These are phyloP conservation scores for Pangasianodon hypophthalmus DNA, from an alignment of 2,113 vertebrate species.

Conservation along the genomic window DNA sequence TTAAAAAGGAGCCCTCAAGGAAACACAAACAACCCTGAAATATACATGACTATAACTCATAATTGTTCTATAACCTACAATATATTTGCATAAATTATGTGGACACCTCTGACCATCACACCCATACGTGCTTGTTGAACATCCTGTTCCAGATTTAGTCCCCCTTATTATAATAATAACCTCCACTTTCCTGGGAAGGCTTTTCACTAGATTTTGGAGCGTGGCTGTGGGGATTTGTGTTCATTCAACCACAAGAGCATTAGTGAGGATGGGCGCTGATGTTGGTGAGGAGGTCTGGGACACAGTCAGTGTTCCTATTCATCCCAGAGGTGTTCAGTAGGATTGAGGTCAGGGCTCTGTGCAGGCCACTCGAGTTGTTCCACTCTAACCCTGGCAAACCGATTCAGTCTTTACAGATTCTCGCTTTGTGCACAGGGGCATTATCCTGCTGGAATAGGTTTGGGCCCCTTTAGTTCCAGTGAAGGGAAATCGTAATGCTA, in stretches of 20 bases:
- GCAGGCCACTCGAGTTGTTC: background rate
- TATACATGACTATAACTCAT: background rate
- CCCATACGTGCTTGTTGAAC: background rate
- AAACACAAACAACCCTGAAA: background rate
- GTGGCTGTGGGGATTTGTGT: background rate
- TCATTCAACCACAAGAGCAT: background rate
- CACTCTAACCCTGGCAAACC: background rate
- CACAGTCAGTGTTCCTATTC: background rate
- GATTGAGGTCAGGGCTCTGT: background rate
- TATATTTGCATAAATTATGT: background rate
- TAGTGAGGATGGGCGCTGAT: background rate
- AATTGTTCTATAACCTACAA: background rate
- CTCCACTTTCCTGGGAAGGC: background rate
- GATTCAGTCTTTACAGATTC: background rate
- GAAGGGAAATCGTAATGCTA: background rate
- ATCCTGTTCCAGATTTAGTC: background rate
- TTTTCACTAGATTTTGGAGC: background rate
- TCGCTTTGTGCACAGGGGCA: background rate
- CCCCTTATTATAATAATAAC: background rate
- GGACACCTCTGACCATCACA: background rate
- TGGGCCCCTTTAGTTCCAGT: background rate
- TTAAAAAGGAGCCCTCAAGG: background rate
- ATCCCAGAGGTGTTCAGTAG: background rate
- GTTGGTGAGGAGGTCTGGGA: background rate
- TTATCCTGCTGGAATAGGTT: background rate